Conservation (phyloP, 2,888 invertebrate species). For the Drosophila anomalata region DNA sequence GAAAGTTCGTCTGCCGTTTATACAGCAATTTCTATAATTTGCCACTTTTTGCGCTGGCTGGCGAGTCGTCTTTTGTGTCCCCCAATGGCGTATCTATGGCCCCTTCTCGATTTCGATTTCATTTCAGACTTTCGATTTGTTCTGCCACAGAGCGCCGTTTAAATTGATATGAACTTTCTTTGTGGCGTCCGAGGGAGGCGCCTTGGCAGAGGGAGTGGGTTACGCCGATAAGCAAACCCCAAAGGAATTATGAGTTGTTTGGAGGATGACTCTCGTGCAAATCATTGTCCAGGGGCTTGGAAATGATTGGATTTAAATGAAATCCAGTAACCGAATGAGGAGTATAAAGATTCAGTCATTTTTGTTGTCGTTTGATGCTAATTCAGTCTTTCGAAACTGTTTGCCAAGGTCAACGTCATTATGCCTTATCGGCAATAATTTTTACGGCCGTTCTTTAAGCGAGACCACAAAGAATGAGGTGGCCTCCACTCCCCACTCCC, state of each 20-base stretch:
- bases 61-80: constrained; percentile 26
- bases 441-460: constrained; percentile 1
- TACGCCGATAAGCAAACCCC: neutral
- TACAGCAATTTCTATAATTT: constrained; percentile 55
- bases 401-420: constrained; percentile 28
- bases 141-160: constrained; percentile 13
- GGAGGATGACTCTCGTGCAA: neutral
- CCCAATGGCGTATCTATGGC: constrained; percentile 27
- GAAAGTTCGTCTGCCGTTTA: constrained; percentile 39
- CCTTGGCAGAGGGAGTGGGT: neutral
- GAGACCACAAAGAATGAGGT: constrained; percentile 32
- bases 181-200: neutral
- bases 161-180: constrained; percentile 56
- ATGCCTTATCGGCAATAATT: constrained; percentile 34
- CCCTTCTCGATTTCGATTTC: constrained; percentile 57
- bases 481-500: neutral
- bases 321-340: too few relatives aligned
- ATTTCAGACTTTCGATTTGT: constrained; percentile 41
- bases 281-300: too few relatives aligned
- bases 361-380: constrained; percentile 5
- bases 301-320: too few relatives aligned
- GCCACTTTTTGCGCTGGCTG: constrained; percentile 30
- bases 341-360: too few relatives aligned
- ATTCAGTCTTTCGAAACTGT: neutral
- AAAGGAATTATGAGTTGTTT: constrained; percentile 16